Evolutionary conservation across 2,113 vertebrate genomes (phyloP).

Genomic region (Caranx melampygus): DNA sequence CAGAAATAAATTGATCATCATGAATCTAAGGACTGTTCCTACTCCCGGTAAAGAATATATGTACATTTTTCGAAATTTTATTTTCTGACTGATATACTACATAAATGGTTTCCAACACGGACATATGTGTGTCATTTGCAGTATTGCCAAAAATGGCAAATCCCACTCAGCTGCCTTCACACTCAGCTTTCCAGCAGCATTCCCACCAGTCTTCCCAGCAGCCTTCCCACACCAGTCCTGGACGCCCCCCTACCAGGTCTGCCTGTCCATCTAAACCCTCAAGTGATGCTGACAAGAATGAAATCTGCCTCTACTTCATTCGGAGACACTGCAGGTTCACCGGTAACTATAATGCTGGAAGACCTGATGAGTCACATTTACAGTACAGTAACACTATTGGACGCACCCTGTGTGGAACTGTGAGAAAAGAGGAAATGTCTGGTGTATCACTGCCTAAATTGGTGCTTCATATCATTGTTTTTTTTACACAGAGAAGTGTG

Average conservation of each 20-base stretch:
- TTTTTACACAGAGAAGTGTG: slow-evolving; percentile 84
- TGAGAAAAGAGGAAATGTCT: no score
- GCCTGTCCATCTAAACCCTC: slow-evolving; percentile 10
- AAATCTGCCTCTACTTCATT: slow-evolving; percentile 92
- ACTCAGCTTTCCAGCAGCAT: not conserved
- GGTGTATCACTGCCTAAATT: not conserved
- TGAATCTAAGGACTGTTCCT: not conserved
- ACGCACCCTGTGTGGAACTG: no score
- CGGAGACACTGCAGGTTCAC: slow-evolving; percentile 87
- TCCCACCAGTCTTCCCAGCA: not conserved
- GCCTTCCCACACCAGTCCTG: not conserved
- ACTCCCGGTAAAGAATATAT: slow-evolving; percentile 26
- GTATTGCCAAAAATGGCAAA: not conserved
- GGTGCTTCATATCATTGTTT: not conserved
- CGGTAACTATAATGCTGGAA: slow-evolving; percentile 77
- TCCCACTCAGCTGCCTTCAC: not conserved
- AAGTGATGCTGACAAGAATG: slow-evolving; percentile 77
- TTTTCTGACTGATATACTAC: not conserved
- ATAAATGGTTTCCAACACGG: not conserved
- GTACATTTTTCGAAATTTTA: not conserved
- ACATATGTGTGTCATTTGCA: not conserved
- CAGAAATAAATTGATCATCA: slow-evolving; percentile 78
- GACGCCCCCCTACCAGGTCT: not conserved
- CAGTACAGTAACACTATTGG: not conserved
- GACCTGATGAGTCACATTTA: not conserved